Percentiles rank a stretch among this genome's conserved stretches.
Conservation (phyloP, 2,113 vertebrate species). For the Thermophis baileyi region DNA sequence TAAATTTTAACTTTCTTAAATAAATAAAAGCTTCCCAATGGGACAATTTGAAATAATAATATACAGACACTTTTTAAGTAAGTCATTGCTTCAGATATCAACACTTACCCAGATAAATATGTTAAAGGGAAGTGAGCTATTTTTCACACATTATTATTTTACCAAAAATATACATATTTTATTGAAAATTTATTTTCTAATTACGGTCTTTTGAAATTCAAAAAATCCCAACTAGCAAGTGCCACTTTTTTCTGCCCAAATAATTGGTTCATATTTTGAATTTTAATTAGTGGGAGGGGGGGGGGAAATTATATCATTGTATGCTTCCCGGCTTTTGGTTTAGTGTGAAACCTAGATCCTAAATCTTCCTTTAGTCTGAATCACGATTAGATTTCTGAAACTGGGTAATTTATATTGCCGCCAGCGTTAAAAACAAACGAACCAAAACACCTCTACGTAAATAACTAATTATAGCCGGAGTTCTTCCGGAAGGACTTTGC, state of each 20-base stretch:
- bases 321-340: not conserved
- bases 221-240: not conserved
- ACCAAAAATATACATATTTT: not conserved
- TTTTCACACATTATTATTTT: not conserved
- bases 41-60: not conserved
- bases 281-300: too few species aligned
- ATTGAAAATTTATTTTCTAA: not conserved
- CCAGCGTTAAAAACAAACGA: not conserved
- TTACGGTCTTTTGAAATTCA: not conserved
- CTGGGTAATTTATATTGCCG: not conserved
- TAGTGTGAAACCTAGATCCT: not conserved
- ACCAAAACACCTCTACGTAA: not conserved
- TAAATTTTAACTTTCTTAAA: not conserved
- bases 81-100: not conserved
- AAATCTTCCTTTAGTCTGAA: not conserved
- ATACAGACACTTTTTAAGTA: not conserved
- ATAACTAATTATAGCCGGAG: not conserved
- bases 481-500: not conserved
- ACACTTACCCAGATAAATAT: not conserved
- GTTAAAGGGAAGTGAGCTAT: not conserved
- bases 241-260: not conserved
- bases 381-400: not conserved
- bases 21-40: not conserved
- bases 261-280: not conserved
- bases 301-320: not conserved